Percentiles rank a stretch among this genome's conserved stretches.
phyloP scores from a whole-genome alignment of 2,797 vertebrate species.

The Darevskia mixta region DNA sequence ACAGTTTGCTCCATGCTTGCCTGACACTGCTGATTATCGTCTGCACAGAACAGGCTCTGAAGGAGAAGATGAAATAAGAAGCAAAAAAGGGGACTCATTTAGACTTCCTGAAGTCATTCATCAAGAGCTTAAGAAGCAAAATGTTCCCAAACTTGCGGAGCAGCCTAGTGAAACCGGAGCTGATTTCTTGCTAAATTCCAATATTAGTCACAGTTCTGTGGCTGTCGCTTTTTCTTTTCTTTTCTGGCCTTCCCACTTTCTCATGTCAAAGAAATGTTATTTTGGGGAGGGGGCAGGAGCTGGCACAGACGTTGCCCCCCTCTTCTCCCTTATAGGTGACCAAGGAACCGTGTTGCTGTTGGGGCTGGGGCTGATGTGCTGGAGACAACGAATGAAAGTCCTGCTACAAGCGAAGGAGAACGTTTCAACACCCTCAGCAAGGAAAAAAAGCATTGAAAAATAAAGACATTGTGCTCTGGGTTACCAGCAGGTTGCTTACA shows the following conservation, averaged over 20 bases:
- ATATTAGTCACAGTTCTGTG: slow-evolving; percentile 94
- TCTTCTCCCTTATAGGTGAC: slow-evolving; percentile 58
- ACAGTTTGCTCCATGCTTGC: slow-evolving; percentile 84
- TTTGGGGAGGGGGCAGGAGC: slow-evolving; percentile 47
- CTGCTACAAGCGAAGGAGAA: slow-evolving; percentile 68
- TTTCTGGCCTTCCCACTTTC: slow-evolving; percentile 72
- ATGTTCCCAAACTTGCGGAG: slow-evolving; percentile 88
- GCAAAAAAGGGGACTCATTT: slow-evolving; percentile 49
- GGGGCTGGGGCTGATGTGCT: background rate
- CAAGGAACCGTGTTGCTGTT: slow-evolving; percentile 49
- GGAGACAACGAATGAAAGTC: slow-evolving; percentile 73
- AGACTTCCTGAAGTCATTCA: slow-evolving; percentile 86
- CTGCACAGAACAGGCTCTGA: slow-evolving; percentile 83
- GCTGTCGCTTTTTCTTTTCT: slow-evolving; percentile 73
- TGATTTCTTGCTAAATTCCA: slow-evolving; percentile 99
- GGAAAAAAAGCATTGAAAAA: slow-evolving; percentile 77
- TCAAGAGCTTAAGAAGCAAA: slow-evolving; percentile 88
- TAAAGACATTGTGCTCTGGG: slow-evolving; percentile 66
- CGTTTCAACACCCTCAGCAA: slow-evolving; percentile 77
- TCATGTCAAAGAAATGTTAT: slow-evolving; percentile 75
- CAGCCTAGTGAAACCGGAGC: slow-evolving; percentile 93
- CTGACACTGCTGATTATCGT: slow-evolving; percentile 88
- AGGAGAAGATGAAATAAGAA: slow-evolving; percentile 82
- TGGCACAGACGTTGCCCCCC: slow-evolving; percentile 59
- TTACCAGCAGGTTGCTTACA: slow-evolving; percentile 61